These are phyloP conservation scores for Lycocerus yunnanus DNA, from an alignment of 2,888 invertebrate species.

Conservation along the genomic window DNA sequence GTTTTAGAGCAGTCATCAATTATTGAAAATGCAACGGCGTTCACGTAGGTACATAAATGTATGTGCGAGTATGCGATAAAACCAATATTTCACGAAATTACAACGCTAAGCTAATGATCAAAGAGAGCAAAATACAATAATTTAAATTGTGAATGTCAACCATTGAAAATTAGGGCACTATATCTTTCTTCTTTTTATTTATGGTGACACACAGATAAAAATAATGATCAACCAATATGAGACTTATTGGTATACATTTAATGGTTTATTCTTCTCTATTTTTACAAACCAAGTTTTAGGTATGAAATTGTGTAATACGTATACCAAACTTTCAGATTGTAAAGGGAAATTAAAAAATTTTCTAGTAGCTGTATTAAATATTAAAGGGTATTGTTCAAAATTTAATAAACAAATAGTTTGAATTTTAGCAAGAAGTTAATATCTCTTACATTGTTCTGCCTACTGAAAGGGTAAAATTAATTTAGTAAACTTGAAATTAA, in stretches of 20 bases:
- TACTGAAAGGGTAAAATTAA: not conserved
- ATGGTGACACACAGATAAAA: not conserved
- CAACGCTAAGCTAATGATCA: conserved; percentile 20
- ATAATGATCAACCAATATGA: not conserved
- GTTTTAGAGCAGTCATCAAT: conserved; percentile 27
- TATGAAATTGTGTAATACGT: not conserved
- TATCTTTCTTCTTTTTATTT: not conserved
- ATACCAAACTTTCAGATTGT: not conserved
- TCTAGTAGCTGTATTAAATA: not conserved
- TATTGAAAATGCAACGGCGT: conserved; percentile 24
- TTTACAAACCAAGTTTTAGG: not conserved
- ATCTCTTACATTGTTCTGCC: not conserved
- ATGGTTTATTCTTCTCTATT: not conserved
- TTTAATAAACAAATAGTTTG: not conserved
- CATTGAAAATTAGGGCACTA: conserved; percentile 18
- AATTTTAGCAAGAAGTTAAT: not conserved
- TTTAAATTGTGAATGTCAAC: conserved; percentile 25
- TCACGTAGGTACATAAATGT: conserved; percentile 22
- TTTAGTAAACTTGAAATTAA: not conserved
- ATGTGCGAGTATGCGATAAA: conserved; percentile 27
- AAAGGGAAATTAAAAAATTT: not conserved
- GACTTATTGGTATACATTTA: not conserved
- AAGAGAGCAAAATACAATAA: conserved; percentile 17
- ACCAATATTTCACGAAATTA: conserved; percentile 27
- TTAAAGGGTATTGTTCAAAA: not conserved